phyloP scores from a whole-genome alignment of 64 coral and sea anemone genomes.

The Trachythela sp. region DNA sequence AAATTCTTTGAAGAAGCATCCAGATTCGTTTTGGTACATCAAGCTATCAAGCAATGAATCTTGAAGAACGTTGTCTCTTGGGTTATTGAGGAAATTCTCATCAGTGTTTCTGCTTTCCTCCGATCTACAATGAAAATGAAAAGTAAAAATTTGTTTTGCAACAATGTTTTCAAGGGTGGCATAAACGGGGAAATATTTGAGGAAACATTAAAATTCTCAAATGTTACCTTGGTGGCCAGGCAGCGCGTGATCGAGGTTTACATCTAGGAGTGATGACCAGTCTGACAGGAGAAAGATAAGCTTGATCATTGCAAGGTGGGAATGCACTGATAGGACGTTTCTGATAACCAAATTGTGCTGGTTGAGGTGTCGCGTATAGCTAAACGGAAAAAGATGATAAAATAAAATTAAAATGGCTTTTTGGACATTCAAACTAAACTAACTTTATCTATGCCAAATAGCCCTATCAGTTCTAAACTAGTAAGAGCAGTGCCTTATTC shows the following conservation, averaged over 20 bases:
- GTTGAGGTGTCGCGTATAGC: constrained; percentile 51
- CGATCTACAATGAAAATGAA: neutral
- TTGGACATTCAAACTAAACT: too few species aligned
- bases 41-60: constrained; percentile 77
- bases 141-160: neutral
- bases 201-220: too few species aligned
- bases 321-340: constrained; percentile 42
- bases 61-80: neutral
- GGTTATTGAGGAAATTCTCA: constrained; percentile 29
- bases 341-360: constrained; percentile 58
- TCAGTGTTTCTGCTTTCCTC: neutral
- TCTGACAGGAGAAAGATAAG: constrained; percentile 74
- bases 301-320: constrained; percentile 48
- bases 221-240: constrained; percentile 67
- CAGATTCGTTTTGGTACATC: constrained; percentile 72
- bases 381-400: constrained; percentile 6
- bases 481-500: too few species aligned
- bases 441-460: too few species aligned
- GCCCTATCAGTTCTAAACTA: too few species aligned
- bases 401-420: too few species aligned
- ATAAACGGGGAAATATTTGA: neutral
- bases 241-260: constrained; percentile 53
- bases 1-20: constrained; percentile 60
- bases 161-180: neutral
- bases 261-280: constrained; percentile 65